Evolutionary conservation across 2,113 vertebrate genomes (phyloP).

Genomic region (Amazona guildingii): DNA sequence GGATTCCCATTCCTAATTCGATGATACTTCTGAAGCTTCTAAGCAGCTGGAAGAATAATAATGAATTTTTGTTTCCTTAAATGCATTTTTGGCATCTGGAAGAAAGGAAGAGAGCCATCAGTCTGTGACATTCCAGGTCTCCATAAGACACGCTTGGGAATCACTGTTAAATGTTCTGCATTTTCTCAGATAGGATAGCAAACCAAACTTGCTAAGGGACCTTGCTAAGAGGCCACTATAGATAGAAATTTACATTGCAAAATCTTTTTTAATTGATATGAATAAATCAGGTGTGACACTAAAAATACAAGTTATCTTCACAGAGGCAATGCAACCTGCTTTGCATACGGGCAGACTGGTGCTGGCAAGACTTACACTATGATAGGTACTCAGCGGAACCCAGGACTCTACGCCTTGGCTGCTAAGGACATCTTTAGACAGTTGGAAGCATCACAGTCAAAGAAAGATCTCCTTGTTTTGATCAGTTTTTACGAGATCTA

Average conservation of each 20-base stretch:
- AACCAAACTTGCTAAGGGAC: background rate
- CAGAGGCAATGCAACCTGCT: constrained; percentile 91
- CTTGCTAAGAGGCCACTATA: background rate
- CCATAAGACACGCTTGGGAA: background rate
- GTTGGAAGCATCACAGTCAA: constrained; percentile 70
- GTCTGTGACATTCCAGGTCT: background rate
- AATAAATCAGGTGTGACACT: background rate
- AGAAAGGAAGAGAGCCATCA: background rate
- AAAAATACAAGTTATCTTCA: background rate
- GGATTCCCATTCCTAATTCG: background rate
- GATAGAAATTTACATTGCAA: background rate
- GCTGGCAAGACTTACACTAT: constrained; percentile 94
- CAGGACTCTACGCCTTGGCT: constrained; percentile 87
- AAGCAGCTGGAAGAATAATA: background rate
- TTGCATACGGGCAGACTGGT: constrained; percentile 92
- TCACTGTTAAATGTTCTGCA: background rate
- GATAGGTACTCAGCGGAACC: constrained; percentile 82
- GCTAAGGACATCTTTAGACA: constrained; percentile 86
- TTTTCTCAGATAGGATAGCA: background rate
- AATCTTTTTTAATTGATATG: background rate
- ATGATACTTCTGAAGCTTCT: background rate
- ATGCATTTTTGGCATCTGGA: background rate
- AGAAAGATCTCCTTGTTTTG: constrained; percentile 73
- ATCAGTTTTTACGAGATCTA: constrained; percentile 97
- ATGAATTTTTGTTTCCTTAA: background rate